Evolutionary conservation across 1,140 invertebrate species (phyloP), one percentile per base, ranked within the genome.

Genomic region (Neocloeon triangulifer): DNA sequence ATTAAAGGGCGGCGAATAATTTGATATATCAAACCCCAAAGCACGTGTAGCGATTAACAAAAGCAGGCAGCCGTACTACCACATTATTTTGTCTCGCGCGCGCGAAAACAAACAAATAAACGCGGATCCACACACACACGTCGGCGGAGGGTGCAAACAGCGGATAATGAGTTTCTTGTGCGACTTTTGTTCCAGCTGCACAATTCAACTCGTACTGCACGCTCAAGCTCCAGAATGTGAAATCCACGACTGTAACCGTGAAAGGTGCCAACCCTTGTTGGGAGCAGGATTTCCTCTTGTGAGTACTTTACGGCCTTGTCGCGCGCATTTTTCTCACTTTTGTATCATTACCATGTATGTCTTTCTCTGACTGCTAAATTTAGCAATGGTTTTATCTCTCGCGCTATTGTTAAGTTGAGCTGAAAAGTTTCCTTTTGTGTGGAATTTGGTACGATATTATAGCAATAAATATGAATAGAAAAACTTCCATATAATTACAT

Each of bases 271-370:
- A 78, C 58, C 91, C 91, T 47, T 78, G 75, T 53, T 96, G 89
- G 89, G 86, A 94, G 56, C 88, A 95, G 64, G 89, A 96, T 58
- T 95, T 95, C 65, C 71, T 94, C 49, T 96, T 95, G 89, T 96
- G 66, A 91, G 86, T 81, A 49, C 30, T 2, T 14, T 34, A n/a
- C 16, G 1, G 20, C 12, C 25, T 16, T 1, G 18, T 5, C 10
- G n/a, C 15, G n/a, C n/a, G 0, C 6, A 14, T 17, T 7, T 12
- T 3, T 15, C 14, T 4, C 32, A 17, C 13, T 36, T 26, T 18
- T n/a, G n/a, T 20, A 23, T 17, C 5, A 12, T 13, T 19, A n/a
- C 15, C 13, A 9, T 38, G 7, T 28, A 36, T 26, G 16, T 22
- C 9, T 27, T 18, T 23, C 21, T 5, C 9, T 19, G 3, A 13